These are phyloP conservation scores for Bos indicus DNA, from an alignment of 2,113 vertebrate genomes.

Conservation along the genomic window DNA sequence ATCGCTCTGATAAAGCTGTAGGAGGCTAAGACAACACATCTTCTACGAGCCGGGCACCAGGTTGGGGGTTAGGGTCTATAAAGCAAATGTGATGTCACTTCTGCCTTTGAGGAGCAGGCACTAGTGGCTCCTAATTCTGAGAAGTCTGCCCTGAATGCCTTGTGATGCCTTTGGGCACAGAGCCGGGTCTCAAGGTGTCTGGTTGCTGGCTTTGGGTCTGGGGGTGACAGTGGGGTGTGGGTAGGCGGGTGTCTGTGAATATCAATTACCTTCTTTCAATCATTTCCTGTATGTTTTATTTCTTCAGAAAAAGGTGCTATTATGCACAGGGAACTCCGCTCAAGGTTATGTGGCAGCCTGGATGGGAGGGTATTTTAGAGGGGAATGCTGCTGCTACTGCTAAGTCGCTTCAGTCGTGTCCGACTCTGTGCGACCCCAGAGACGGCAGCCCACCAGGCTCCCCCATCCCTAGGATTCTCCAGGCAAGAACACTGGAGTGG, in stretches of 20 bases:
- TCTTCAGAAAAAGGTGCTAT: constrained; percentile 21
- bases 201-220: neutral
- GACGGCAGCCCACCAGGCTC: no score
- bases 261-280: neutral
- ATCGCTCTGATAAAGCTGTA: neutral
- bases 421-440: no score
- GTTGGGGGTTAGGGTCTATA: neutral
- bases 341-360: neutral
- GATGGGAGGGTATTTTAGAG: neutral
- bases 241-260: neutral
- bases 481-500: no score
- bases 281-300: constrained; percentile 15
- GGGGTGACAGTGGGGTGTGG: neutral
- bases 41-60: neutral
- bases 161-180: neutral
- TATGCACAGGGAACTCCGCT: neutral
- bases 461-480: no score
- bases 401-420: no score
- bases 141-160: neutral
- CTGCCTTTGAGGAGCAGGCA: neutral
- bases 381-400: neutral
- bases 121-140: neutral
- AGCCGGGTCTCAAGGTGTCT: neutral
- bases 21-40: neutral
- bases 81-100: neutral